Conservation (phyloP, 2,797 vertebrate genomes). For the Holocentrus rufus region DNA sequence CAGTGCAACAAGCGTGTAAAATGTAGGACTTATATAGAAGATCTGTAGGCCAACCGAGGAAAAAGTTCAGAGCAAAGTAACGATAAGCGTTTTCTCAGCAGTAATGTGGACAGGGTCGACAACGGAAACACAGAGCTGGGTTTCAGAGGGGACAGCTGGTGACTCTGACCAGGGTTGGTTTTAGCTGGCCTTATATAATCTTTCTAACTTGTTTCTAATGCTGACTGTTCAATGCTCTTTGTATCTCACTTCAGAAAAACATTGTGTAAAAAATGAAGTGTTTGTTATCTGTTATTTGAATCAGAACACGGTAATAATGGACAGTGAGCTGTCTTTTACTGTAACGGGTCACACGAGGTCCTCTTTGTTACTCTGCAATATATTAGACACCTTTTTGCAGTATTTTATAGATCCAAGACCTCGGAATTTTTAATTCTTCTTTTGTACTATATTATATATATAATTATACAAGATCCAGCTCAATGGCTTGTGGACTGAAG, state of each 20-base stretch:
- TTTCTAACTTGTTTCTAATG: conserved; percentile 84
- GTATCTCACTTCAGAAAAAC: conserved; percentile 80
- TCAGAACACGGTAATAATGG: conserved; percentile 74
- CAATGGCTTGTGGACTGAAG: conserved; percentile 70
- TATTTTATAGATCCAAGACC: conserved; percentile 81
- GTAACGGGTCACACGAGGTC: conserved; percentile 78
- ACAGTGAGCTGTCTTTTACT: conserved; percentile 70
- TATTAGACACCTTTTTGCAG: conserved; percentile 79
- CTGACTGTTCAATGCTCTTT: conserved; percentile 87
- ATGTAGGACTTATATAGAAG: background rate
- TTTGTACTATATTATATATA: conserved; percentile 79
- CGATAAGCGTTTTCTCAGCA: conserved; percentile 1
- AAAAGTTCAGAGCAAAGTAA: conserved; percentile 7
- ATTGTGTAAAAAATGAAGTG: conserved; percentile 53
- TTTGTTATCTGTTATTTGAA: conserved; percentile 75
- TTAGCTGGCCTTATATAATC: conserved; percentile 84
- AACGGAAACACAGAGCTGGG: conserved; percentile 63
- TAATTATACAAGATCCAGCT: conserved; percentile 69
- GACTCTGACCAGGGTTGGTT: conserved; percentile 76
- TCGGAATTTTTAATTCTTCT: conserved; percentile 75
- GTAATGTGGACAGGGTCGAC: conserved; percentile 63
- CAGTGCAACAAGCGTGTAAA: background rate
- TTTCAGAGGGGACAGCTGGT: conserved; percentile 57
- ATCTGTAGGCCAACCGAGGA: conserved; percentile 17
- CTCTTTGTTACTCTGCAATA: conserved; percentile 86